Conservation (phyloP, 2,113 vertebrate species). For the Geococcyx californianus region DNA sequence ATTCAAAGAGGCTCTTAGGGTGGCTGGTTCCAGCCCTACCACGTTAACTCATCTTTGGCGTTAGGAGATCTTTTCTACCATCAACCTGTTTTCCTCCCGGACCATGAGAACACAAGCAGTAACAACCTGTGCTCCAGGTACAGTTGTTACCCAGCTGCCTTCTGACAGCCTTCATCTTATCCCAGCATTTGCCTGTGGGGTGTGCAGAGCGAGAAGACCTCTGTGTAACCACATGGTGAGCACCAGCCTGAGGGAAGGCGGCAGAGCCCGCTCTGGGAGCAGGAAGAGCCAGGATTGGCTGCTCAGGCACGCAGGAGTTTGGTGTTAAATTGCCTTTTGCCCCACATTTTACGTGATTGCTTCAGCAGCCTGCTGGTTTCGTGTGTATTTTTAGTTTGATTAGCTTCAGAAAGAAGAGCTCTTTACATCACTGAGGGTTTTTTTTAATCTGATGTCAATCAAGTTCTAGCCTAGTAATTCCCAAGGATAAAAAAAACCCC, state of each 20-base stretch:
- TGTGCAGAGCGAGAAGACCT: rapidly evolving
- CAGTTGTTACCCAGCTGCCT: not conserved
- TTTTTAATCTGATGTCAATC: not conserved
- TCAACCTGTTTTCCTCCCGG: not conserved
- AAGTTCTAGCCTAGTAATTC: not conserved
- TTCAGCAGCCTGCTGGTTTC: not conserved
- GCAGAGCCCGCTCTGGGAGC: rapidly evolving
- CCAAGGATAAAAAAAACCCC: not conserved
- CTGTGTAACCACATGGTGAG: rapidly evolving
- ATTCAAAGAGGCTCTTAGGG: not conserved
- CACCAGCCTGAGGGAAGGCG: not conserved
- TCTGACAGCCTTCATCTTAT: not conserved
- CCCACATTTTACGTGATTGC: not conserved
- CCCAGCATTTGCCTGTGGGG: not conserved
- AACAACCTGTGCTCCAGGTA: not conserved
- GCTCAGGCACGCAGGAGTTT: rapidly evolving
- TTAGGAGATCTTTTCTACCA: not conserved
- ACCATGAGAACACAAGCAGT: rapidly evolving
- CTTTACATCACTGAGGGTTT: not conserved
- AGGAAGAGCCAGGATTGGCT: not conserved
- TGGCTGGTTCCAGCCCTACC: not conserved
- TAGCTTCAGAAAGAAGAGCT: not conserved
- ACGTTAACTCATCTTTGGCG: rapidly evolving
- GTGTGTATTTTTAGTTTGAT: not conserved
- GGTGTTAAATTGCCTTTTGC: not conserved